Evolutionary conservation across 2,113 vertebrate species (phyloP).

Genomic region (Tyto alba): DNA sequence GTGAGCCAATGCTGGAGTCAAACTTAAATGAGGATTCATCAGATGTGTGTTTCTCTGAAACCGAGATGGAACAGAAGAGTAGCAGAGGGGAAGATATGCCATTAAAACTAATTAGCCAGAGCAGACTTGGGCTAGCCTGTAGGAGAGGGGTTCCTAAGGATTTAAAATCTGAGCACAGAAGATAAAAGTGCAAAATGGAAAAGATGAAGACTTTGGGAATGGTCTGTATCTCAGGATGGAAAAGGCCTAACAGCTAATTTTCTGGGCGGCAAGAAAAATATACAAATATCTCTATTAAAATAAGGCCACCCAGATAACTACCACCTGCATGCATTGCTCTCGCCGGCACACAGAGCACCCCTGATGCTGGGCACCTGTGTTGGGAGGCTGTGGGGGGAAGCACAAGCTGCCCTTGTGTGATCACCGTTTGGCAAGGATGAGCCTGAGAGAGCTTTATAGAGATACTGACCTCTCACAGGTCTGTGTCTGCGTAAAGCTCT

Average conservation of each 20-base stretch:
- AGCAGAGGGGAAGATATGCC: background rate
- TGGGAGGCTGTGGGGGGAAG: background rate
- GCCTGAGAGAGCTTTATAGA: background rate
- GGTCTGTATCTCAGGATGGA: background rate
- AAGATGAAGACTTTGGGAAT: background rate
- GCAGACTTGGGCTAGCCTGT: background rate
- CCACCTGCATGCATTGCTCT: no score
- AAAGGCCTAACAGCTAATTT: background rate
- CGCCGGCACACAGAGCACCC: accelerated
- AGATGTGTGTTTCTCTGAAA: background rate
- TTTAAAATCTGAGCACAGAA: background rate
- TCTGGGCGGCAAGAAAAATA: background rate
- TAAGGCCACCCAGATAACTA: background rate
- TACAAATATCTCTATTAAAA: background rate
- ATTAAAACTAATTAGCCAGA: background rate
- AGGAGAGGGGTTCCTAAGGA: background rate
- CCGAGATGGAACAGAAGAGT: background rate
- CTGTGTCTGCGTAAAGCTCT: background rate
- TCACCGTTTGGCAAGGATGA: background rate
- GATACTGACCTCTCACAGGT: background rate
- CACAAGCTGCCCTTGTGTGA: accelerated
- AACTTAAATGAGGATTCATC: background rate
- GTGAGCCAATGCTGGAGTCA: background rate
- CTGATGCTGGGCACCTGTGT: accelerated
- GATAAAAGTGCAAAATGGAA: background rate